Evolutionary conservation across 2,113 vertebrate species (phyloP), one percentile per base, ranked within the genome.

Genomic region (Chloroceryle aenea): DNA sequence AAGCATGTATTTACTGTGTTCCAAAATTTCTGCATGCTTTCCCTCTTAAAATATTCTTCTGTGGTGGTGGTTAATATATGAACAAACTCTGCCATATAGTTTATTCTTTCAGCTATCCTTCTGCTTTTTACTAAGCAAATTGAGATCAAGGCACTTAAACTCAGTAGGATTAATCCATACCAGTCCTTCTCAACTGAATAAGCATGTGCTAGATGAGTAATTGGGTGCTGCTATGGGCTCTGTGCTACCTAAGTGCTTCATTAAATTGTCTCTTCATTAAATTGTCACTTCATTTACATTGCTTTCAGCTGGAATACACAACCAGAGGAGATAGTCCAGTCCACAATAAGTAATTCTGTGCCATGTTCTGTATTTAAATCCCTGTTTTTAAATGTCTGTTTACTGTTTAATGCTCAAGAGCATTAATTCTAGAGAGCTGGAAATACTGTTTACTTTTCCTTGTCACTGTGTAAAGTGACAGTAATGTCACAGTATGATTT

Each of bases 41-140:
- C 9, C 16, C 22, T 82, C 19, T 38, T 67, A 14, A 53, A 77
- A 38, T 48, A 47, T 9, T 61, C 76, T 29, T n/a, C 29, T 14
- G 7, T 72, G 32, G 15, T 72, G 32, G 15, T 69, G 5, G 5
- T 78, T 50, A 32, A 75, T 62, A 27, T 75, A 2, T 43, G 58
- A 85, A 67, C 25, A 67, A 53, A 21, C 5, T 85, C 25, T 63
- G 32, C n/a, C 12, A 4, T 20, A 27, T 5, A 80, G n/a, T 73
- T 93, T 69, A 27, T 87, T 79, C 42, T 79, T 92, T 90, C 81
- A 81, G 59, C 32, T 85, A 52, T 29, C 15, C 14, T 77, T 87
- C 69, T 82, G 40, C n/a, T 55, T 92, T 95, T 96, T 74, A 34
- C 56, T 72, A 75, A 87, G 87, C 52, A 88, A 94, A 87, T 85